A percentile compares a stretch with the other conserved stretches of the same genome.
Evolutionary conservation across 1,140 invertebrate species (phyloP).

Genomic region (Antheraea mylitta): DNA sequence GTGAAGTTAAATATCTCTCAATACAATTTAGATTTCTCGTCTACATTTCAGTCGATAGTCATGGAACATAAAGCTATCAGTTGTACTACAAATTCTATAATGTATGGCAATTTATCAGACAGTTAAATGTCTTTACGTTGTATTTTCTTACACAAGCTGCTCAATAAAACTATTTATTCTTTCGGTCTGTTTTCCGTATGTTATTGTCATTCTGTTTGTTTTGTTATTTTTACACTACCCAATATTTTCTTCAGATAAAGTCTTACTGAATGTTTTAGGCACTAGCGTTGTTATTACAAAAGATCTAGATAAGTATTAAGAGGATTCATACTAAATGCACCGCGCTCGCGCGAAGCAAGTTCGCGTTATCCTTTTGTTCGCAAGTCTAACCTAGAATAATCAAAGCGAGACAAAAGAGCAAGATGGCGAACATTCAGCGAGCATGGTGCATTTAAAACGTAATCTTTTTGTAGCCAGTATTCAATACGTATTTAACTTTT

Average conservation of each 20-base stretch:
- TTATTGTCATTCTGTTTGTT: constrained; percentile 13
- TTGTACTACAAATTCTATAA: background rate
- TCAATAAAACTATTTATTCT: background rate
- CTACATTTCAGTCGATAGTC: background rate
- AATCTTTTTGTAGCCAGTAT: too few relatives aligned
- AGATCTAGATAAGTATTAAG: too few relatives aligned
- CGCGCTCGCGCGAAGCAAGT: too few relatives aligned
- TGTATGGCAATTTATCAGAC: background rate
- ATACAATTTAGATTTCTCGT: too few relatives aligned
- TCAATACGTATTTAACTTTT: too few relatives aligned
- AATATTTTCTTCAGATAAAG: background rate
- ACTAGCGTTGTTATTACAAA: too few relatives aligned
- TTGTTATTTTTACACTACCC: constrained; percentile 3
- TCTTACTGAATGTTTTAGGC: background rate
- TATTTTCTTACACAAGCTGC: background rate
- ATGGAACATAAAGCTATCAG: background rate
- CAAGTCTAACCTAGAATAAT: too few relatives aligned
- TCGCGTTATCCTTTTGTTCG: too few relatives aligned
- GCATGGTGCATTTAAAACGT: too few relatives aligned
- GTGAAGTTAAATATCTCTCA: background rate
- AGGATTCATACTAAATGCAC: too few relatives aligned
- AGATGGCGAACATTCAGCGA: too few relatives aligned
- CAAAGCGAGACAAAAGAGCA: too few relatives aligned
- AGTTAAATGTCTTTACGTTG: background rate
- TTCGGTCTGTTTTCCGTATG: background rate